Evolutionary conservation across 2,113 vertebrate species (phyloP).

Genomic region (Eurypyga helias): DNA sequence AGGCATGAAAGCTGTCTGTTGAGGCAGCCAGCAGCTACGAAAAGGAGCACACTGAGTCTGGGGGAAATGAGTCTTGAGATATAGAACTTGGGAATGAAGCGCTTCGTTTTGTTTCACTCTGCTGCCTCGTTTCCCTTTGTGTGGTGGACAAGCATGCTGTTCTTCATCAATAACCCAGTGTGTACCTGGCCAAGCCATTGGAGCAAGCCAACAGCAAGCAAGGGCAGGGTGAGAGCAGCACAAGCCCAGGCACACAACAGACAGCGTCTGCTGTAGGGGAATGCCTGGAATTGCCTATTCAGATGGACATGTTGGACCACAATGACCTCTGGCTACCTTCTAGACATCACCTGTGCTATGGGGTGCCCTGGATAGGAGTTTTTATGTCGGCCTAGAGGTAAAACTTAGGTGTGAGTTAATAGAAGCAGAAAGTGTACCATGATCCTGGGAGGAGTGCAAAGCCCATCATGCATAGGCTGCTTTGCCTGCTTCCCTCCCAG

Average conservation of each 20-base stretch:
- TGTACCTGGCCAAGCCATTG: neutral
- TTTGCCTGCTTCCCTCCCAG: neutral
- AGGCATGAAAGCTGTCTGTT: too few species aligned
- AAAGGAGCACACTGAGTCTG: neutral
- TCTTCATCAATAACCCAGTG: neutral
- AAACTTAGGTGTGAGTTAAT: neutral
- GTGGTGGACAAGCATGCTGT: too few species aligned
- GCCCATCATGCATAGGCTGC: neutral
- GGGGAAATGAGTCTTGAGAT: neutral
- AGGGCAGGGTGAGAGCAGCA: neutral
- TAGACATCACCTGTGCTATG: too few species aligned
- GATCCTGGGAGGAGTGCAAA: neutral
- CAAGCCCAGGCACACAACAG: neutral
- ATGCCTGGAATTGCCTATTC: neutral
- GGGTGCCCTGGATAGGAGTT: neutral
- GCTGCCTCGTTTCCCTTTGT: neutral
- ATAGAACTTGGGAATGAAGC: neutral
- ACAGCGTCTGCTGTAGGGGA: neutral
- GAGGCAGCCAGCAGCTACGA: neutral
- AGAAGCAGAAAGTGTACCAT: neutral
- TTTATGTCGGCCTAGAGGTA: neutral
- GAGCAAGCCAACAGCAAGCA: neutral
- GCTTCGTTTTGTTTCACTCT: neutral
- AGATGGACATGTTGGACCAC: fast-evolving
- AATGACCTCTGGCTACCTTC: neutral